A percentile compares a stretch with the other conserved stretches of the same genome.
Conservation (phyloP, 1,140 invertebrate genomes). For the Probaryconus sp. region DNA sequence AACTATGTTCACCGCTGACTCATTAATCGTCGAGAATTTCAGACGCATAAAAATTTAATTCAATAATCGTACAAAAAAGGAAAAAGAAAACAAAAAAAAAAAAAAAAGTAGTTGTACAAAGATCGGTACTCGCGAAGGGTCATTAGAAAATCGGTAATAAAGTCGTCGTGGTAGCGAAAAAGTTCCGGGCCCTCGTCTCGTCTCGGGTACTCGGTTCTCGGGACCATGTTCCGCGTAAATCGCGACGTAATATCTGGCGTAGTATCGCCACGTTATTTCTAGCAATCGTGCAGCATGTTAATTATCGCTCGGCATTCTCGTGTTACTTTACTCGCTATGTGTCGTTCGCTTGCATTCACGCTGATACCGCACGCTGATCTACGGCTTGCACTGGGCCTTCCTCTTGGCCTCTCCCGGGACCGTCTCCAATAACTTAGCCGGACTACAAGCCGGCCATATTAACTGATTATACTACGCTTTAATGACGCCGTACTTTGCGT, state of each 20-base stretch:
- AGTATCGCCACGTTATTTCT: slow-evolving; percentile 60
- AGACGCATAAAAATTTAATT: no score
- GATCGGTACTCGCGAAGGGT: no score
- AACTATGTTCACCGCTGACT: no score
- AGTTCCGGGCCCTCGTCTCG: not conserved
- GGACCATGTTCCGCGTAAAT: slow-evolving; percentile 56
- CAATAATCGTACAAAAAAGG: no score
- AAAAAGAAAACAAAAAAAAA: no score
- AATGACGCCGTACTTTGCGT: slow-evolving; percentile 59
- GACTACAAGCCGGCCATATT: slow-evolving; percentile 56
- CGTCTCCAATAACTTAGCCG: slow-evolving; percentile 60
- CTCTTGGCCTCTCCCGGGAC: slow-evolving; percentile 20
- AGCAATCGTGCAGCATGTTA: slow-evolving; percentile 61
- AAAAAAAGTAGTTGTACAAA: no score
- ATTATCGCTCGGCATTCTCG: slow-evolving; percentile 50
- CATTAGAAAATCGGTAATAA: slow-evolving; percentile 24
- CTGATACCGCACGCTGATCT: slow-evolving; percentile 55
- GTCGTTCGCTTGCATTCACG: slow-evolving; percentile 33
- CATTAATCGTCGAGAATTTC: no score
- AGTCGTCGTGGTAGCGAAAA: slow-evolving; percentile 18
- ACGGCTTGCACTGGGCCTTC: no score
- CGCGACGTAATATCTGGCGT: slow-evolving; percentile 54
- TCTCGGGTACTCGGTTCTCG: slow-evolving; percentile 3
- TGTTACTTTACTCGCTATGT: slow-evolving; percentile 45
- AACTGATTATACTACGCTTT: slow-evolving; percentile 60